Evolutionary conservation across 1,140 invertebrate species (phyloP).

Genomic region (Ladona fulva): DNA sequence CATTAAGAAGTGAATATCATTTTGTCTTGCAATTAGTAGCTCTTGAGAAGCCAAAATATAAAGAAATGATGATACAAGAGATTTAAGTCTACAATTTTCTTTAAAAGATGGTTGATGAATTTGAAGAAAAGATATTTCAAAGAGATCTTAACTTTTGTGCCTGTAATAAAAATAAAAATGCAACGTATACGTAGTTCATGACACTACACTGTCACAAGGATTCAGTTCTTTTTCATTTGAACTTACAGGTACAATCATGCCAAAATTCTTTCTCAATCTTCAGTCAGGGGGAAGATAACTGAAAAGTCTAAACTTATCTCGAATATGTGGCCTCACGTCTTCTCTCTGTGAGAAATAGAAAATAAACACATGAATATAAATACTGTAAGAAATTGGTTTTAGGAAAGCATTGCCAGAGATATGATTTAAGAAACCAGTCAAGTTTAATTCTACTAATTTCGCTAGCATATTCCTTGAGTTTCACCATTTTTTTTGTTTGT

Average conservation of each 20-base stretch:
- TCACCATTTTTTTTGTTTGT: no score
- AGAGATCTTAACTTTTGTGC: not conserved
- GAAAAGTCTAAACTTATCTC: constrained; percentile 80
- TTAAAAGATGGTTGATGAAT: no score
- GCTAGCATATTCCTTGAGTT: no score
- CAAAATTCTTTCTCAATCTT: constrained; percentile 24
- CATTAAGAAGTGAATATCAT: no score
- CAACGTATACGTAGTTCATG: not conserved
- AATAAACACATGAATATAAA: not conserved
- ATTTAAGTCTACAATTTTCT: no score
- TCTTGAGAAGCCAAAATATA: no score
- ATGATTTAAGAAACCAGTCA: constrained; percentile 17
- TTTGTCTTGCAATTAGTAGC: no score
- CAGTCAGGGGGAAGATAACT: constrained; percentile 81
- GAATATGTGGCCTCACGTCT: constrained; percentile 83
- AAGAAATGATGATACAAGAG: no score
- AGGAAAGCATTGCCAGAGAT: no score
- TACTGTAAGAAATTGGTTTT: no score
- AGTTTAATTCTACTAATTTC: not conserved
- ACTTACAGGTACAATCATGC: not conserved
- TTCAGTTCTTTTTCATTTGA: not conserved
- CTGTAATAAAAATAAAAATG: not conserved
- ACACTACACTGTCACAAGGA: no score
- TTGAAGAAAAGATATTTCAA: not conserved
- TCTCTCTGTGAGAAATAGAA: constrained; percentile 58